These are phyloP conservation scores for Pterois miles DNA, from an alignment of 2,797 vertebrate species.

Conservation along the genomic window DNA sequence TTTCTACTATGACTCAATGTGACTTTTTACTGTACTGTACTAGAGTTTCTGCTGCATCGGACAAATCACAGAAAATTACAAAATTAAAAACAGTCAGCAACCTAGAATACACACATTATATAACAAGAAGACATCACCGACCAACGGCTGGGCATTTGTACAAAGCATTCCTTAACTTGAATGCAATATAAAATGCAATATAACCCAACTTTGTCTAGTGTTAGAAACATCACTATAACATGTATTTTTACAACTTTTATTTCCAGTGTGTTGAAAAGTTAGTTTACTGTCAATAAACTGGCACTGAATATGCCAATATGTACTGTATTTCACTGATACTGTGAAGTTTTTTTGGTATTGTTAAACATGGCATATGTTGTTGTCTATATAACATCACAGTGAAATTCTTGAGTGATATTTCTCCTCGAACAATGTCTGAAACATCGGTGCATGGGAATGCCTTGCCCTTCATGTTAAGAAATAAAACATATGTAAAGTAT, in stretches of 20 bases:
- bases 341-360: neutral
- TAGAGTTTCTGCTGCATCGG: neutral
- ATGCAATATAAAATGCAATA: neutral
- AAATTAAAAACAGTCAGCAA: neutral
- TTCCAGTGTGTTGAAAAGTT: neutral
- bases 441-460: neutral
- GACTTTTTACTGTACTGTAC: neutral
- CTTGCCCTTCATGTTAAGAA: neutral
- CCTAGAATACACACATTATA: neutral
- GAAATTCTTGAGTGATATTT: neutral
- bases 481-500: neutral
- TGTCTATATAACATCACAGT: neutral
- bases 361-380: neutral
- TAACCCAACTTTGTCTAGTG: neutral
- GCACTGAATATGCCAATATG: neutral
- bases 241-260: neutral
- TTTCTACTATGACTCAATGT: neutral
- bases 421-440: neutral
- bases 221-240: neutral
- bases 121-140: neutral
- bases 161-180: neutral
- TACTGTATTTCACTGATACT: neutral
- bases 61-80: constrained; percentile 1
- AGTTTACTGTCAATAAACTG: neutral
- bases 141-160: neutral